Evolutionary conservation across 1,140 invertebrate genomes (phyloP), one percentile per base, ranked within the genome.

Genomic region (Drosophila gunungcola): DNA sequence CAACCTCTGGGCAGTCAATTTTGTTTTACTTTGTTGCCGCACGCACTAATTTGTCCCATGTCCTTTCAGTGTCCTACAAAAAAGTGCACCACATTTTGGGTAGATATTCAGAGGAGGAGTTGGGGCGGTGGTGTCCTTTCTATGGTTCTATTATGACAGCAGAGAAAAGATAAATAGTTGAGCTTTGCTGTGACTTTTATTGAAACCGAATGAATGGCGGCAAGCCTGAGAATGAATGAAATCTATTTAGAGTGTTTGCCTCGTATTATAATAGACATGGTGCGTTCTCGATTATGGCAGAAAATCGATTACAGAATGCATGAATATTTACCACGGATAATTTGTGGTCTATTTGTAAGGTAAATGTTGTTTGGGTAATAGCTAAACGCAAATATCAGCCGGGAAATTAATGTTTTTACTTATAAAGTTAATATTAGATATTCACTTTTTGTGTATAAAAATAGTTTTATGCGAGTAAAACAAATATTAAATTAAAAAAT

Each of bases 31-130:
- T 73, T 73, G 73, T 78, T 49, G 73, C 49, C 67, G 80, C 79
- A 81, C 79, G 79, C 79, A 81, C 79, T 81, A 81, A 82, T 81
- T 81, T 82, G 79, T 82, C 73, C 54, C 79, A 82, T 81, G 79
- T 81, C 79, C 79, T 81, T 81, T 81, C 79, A 78, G 45, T 81
- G 79, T 82, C 79, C 79, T 81, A 81, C 79, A 82, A 81, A 70
- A 42, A 78, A 80, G 41, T 81, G 79, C 79, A 81, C 46, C 78
- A 64, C 64, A 58, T 63, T 75, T 78, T 56, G 34, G 13, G 45
- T 38, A 38, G 36, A 49, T 45, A 65, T 45, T 62, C 43, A 38
- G 36, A 34, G 21, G 27, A 43, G 16, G 11, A 5, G 39, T 13
- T 4, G 12, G 34, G 25, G 53, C 49, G 10, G 32, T 32, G 45